Percentiles rank a stretch among this genome's conserved stretches.
These are phyloP conservation scores for Disparrhopalites patrizii DNA, from an alignment of 2,888 invertebrate genomes.

Conservation along the genomic window DNA sequence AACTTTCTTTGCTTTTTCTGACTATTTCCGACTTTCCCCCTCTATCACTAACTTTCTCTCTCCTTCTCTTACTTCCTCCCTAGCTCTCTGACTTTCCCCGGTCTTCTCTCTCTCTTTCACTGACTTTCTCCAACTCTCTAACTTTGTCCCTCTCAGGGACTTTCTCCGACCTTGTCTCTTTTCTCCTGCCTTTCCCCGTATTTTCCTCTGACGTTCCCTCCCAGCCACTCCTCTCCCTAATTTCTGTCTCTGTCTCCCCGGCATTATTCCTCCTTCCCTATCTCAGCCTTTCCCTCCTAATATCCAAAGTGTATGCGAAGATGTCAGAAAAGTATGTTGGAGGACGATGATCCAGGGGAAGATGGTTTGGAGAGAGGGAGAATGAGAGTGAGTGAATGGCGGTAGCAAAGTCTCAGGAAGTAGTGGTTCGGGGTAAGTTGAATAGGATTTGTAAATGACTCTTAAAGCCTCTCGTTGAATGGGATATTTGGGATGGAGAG, in stretches of 20 bases:
- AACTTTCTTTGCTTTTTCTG: background rate
- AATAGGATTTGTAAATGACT: constrained; percentile 4
- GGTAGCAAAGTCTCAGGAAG: too few species aligned
- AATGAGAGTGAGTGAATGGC: background rate
- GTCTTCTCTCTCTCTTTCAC: background rate
- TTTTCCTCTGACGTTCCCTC: background rate
- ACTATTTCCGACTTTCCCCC: background rate
- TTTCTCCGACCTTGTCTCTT: background rate
- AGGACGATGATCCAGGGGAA: background rate
- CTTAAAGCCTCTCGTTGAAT: constrained; percentile 8
- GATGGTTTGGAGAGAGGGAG: background rate
- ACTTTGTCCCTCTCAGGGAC: background rate
- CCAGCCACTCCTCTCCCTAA: background rate
- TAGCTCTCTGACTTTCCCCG: background rate
- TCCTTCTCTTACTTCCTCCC: background rate
- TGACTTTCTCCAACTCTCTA: background rate
- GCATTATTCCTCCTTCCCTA: background rate
- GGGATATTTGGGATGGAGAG: background rate
- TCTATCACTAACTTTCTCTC: background rate
- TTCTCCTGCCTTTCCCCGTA: background rate
- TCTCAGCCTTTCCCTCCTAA: background rate
- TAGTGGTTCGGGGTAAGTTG: background rate
- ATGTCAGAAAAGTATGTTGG: too few species aligned
- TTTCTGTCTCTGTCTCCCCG: background rate
- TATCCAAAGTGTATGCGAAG: too few species aligned